These are phyloP conservation scores for Denticeps clupeoides DNA, from an alignment of 2,797 vertebrate genomes.

Conservation along the genomic window DNA sequence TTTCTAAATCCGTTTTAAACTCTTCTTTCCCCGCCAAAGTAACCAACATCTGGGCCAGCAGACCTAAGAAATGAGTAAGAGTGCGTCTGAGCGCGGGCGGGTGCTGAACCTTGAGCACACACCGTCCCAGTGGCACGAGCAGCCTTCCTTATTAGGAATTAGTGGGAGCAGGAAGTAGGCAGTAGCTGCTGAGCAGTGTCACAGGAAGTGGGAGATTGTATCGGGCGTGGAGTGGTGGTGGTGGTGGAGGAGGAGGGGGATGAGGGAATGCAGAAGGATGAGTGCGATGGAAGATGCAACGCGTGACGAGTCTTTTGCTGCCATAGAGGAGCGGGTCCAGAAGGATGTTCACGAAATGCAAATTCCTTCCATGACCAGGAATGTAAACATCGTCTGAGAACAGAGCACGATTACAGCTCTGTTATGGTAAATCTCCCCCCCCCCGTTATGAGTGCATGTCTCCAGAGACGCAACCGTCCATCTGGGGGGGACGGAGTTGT, in stretches of 20 bases:
- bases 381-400: constrained; percentile 5
- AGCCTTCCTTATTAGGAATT: constrained; percentile 56
- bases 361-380: background rate
- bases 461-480: constrained; percentile 4
- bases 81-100: constrained; percentile 17
- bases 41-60: constrained; percentile 8
- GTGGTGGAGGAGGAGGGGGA: constrained; percentile 28
- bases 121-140: constrained; percentile 23
- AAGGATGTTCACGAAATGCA: constrained; percentile 8
- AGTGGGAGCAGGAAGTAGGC: constrained; percentile 58
- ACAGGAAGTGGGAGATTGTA: constrained; percentile 64
- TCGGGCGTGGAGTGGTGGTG: constrained; percentile 48
- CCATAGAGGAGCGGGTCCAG: constrained; percentile 10
- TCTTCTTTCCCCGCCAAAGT: background rate
- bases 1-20: background rate
- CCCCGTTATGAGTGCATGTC: constrained; percentile 4
- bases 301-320: constrained; percentile 20
- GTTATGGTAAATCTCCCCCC: constrained; percentile 4
- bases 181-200: constrained; percentile 47
- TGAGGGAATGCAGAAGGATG: constrained; percentile 34
- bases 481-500: too few species aligned
- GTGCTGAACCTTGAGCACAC: constrained; percentile 11
- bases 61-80: background rate
- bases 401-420: background rate
- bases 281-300: constrained; percentile 28